Conservation (phyloP, 2,888 invertebrate species). For the Coenonympha arcania region DNA sequence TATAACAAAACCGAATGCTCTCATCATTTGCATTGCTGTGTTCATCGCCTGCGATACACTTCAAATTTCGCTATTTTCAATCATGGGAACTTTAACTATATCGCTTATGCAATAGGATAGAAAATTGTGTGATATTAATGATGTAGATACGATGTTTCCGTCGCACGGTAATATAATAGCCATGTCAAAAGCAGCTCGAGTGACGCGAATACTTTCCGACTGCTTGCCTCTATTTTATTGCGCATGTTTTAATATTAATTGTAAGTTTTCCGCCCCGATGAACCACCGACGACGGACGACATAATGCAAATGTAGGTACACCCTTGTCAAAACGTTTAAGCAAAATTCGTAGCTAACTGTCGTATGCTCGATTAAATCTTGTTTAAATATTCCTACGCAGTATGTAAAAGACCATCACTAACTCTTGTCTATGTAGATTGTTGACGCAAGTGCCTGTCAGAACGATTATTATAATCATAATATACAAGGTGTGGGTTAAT, state of each 20-base stretch:
- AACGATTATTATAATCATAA: too few species aligned
- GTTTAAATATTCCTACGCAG: too few species aligned
- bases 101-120: constrained; percentile 16
- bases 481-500: too few species aligned
- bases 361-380: constrained; percentile 26
- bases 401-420: too few species aligned
- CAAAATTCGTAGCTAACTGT: constrained; percentile 40
- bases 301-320: constrained; percentile 49
- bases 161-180: constrained; percentile 51
- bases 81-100: constrained; percentile 24
- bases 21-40: constrained; percentile 49
- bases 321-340: constrained; percentile 51
- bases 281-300: constrained; percentile 43
- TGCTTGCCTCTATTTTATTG: constrained; percentile 67
- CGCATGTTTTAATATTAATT: constrained; percentile 72
- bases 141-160: constrained; percentile 20
- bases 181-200: constrained; percentile 63
- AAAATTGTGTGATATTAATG: constrained; percentile 22
- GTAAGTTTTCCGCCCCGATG: constrained; percentile 62
- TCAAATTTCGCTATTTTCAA: constrained; percentile 31
- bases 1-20: constrained; percentile 43
- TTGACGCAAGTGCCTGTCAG: too few species aligned
- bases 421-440: too few species aligned
- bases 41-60: constrained; percentile 40
- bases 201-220: constrained; percentile 67